Evolutionary conservation across 2,113 vertebrate genomes (phyloP).

Genomic region (Otocyon megalotis): DNA sequence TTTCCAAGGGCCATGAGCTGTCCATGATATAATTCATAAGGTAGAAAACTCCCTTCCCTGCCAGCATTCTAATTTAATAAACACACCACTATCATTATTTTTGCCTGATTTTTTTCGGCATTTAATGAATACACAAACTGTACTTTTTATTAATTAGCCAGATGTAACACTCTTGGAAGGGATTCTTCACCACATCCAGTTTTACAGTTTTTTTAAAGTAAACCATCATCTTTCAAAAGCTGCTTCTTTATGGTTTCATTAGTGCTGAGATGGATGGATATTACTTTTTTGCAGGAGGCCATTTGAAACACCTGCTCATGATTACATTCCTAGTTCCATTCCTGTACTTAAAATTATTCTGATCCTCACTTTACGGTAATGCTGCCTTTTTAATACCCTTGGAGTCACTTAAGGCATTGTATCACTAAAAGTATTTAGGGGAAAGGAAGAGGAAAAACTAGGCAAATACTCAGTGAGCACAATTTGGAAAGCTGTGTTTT

Average conservation of each 20-base stretch:
- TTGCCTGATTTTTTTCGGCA: conserved; percentile 62
- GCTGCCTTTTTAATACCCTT: conserved; percentile 72
- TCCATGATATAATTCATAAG: conserved; percentile 82
- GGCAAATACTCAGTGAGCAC: background rate
- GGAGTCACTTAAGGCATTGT: conserved; percentile 42
- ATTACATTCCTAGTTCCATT: conserved; percentile 76
- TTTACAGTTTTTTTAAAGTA: conserved; percentile 78
- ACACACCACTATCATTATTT: conserved; percentile 83
- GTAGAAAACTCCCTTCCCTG: conserved; percentile 82
- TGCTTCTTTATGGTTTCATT: conserved; percentile 73
- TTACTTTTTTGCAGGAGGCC: conserved; percentile 59
- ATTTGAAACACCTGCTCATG: conserved; percentile 77
- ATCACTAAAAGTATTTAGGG: background rate
- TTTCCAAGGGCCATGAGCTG: conserved; percentile 80
- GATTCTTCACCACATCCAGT: conserved; percentile 74
- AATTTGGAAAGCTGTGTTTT: background rate
- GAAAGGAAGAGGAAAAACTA: background rate
- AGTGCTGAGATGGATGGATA: conserved; percentile 66
- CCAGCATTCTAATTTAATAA: conserved; percentile 87
- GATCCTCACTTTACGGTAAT: conserved; percentile 57
- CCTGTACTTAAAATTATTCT: conserved; percentile 77
- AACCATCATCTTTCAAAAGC: conserved; percentile 76
- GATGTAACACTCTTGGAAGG: conserved; percentile 77
- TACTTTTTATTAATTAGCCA: conserved; percentile 88
- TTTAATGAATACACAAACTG: conserved; percentile 79